A percentile compares a stretch with the other conserved stretches of the same genome.
phyloP scores from a whole-genome alignment of 2,888 invertebrate species.

The Polietes domitor region DNA sequence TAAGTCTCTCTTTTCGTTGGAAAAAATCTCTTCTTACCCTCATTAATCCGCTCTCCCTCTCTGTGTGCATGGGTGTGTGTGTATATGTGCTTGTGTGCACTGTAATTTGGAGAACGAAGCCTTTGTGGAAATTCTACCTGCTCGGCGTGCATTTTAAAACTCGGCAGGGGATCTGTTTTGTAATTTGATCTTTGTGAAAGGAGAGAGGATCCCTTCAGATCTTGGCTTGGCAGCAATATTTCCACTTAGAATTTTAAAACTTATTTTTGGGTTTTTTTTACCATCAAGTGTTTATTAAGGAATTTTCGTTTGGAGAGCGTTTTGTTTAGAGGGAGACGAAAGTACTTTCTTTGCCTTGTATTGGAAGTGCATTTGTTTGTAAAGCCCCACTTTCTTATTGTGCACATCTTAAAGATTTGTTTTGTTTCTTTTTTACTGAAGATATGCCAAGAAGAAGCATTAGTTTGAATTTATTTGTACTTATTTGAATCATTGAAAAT shows the following conservation, averaged over 20 bases:
- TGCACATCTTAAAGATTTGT: too few species aligned
- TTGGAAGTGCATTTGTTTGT: background rate
- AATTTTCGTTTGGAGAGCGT: too few species aligned
- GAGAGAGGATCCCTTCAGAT: constrained; percentile 36
- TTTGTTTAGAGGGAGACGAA: background rate
- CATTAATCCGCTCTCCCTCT: background rate
- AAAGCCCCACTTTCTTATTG: too few species aligned
- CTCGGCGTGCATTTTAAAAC: constrained; percentile 37
- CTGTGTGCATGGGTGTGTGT: background rate
- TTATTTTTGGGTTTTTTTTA: background rate
- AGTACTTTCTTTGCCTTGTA: background rate
- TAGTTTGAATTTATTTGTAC: too few species aligned
- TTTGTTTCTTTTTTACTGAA: too few species aligned
- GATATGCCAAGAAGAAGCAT: too few species aligned
- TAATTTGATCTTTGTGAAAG: constrained; percentile 50
- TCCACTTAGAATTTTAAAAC: constrained; percentile 45
- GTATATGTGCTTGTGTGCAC: background rate
- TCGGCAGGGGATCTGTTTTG: constrained; percentile 47
- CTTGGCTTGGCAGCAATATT: constrained; percentile 10
- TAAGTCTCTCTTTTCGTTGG: constrained; percentile 22
- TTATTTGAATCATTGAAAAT: too few species aligned
- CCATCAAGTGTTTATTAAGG: background rate
- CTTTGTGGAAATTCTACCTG: constrained; percentile 7
- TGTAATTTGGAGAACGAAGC: background rate
- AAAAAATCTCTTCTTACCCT: background rate